Conservation (phyloP, 2,797 vertebrate species). For the Anguilla anguilla region DNA sequence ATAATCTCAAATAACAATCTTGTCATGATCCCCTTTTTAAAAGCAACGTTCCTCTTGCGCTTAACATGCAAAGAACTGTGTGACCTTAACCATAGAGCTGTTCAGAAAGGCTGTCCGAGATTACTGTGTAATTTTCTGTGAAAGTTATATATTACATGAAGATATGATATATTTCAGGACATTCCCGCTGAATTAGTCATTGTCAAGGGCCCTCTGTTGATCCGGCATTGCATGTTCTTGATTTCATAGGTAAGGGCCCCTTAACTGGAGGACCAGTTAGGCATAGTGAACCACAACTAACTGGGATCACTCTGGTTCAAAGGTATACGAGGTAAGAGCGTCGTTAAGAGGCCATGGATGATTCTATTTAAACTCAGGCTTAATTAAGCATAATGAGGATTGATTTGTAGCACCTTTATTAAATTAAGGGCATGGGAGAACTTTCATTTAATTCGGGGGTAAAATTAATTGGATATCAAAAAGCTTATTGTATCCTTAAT, state of each 20-base stretch:
- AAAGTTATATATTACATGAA: background rate
- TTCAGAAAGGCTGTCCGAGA: background rate
- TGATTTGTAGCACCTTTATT: constrained; percentile 52
- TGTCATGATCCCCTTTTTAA: background rate
- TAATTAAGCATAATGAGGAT: constrained; percentile 38
- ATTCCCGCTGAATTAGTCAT: constrained; percentile 64
- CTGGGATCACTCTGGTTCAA: constrained; percentile 50
- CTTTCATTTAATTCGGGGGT: constrained; percentile 31
- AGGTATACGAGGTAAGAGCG: constrained; percentile 42
- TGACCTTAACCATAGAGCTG: background rate
- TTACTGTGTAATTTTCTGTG: background rate
- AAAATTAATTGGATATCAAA: constrained; percentile 35
- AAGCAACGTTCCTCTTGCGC: background rate
- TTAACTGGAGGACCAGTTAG: constrained; percentile 47
- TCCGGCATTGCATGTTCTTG: constrained; percentile 46
- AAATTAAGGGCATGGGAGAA: constrained; percentile 43
- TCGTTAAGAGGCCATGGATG: constrained; percentile 36
- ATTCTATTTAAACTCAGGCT: constrained; percentile 33
- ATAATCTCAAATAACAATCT: constrained; percentile 14
- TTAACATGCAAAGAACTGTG: background rate
- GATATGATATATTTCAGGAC: constrained; percentile 24
- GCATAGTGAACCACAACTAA: constrained; percentile 50
- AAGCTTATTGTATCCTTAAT: constrained; percentile 30
- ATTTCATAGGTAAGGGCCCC: constrained; percentile 51
- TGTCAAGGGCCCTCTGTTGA: constrained; percentile 68